Conservation (phyloP, 2,888 invertebrate genomes). For the Thymelicus sylvestris region DNA sequence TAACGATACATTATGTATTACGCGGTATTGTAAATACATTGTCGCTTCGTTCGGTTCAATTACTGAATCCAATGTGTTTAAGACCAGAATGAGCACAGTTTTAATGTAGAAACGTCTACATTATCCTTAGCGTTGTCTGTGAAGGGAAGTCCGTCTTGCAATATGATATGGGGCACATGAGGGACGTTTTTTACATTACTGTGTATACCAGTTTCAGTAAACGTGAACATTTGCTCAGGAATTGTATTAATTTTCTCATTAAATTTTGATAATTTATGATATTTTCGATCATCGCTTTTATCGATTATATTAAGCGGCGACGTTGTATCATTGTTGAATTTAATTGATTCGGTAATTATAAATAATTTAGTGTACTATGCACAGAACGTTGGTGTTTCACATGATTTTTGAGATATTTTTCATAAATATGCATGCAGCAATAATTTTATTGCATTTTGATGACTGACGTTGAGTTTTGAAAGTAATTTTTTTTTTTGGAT, state of each 20-base stretch:
- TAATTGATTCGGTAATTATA: slow-evolving; percentile 67
- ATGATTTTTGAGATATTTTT: slow-evolving; percentile 82
- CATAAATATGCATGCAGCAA: slow-evolving; percentile 74
- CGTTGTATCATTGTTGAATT: slow-evolving; percentile 76
- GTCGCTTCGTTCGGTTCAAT: slow-evolving; percentile 64
- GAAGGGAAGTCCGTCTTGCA: neutral
- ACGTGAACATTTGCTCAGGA: slow-evolving; percentile 75
- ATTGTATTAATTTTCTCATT: slow-evolving; percentile 77
- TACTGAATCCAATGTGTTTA: slow-evolving; percentile 46
- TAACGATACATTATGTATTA: slow-evolving; percentile 60
- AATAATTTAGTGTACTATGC: slow-evolving; percentile 75
- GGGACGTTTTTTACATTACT: slow-evolving; percentile 18
- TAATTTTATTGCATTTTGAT: slow-evolving; percentile 74
- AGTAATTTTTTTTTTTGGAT: slow-evolving; percentile 62
- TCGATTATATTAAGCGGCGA: slow-evolving; percentile 59
- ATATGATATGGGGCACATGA: neutral
- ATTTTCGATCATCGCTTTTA: slow-evolving; percentile 70
- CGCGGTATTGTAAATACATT: slow-evolving; percentile 65
- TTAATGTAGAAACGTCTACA: slow-evolving; percentile 32
- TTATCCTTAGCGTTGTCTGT: slow-evolving; percentile 22
- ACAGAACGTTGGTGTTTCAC: slow-evolving; percentile 84
- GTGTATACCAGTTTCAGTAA: slow-evolving; percentile 26
- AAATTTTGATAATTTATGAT: slow-evolving; percentile 70
- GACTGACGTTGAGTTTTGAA: slow-evolving; percentile 76
- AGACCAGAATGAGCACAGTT: slow-evolving; percentile 41